Evolutionary conservation across 2,797 vertebrate genomes (phyloP).

Genomic region (Myotis findleyi): DNA sequence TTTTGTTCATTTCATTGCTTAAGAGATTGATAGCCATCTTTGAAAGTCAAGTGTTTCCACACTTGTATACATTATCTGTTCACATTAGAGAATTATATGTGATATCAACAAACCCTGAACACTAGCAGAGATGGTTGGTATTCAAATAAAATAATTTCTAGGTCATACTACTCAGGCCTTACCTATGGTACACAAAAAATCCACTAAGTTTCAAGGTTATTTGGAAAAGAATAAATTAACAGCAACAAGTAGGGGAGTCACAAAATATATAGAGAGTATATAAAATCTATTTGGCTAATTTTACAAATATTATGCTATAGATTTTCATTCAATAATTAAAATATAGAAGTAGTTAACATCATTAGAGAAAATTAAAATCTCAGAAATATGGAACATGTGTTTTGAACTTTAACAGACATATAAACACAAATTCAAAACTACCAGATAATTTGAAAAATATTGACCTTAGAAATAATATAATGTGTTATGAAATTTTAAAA

Average conservation of each 20-base stretch:
- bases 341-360: too few species aligned
- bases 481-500: too few species aligned
- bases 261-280: background rate
- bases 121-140: background rate
- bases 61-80: background rate
- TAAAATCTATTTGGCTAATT: background rate
- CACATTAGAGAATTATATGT: background rate
- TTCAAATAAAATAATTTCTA: slow-evolving; percentile 42
- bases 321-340: too few species aligned
- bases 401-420: too few species aligned
- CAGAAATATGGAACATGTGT: too few species aligned
- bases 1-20: slow-evolving; percentile 45
- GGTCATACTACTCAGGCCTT: background rate
- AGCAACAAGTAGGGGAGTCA: background rate
- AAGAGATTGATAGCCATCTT: slow-evolving; percentile 34
- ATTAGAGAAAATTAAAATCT: too few species aligned
- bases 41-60: slow-evolving; percentile 22
- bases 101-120: background rate
- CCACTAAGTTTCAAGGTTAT: background rate
- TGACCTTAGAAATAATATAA: too few species aligned
- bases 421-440: too few species aligned
- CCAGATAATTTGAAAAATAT: too few species aligned
- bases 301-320: too few species aligned
- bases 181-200: slow-evolving; percentile 28
- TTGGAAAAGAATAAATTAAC: background rate